Conservation (phyloP, 2,113 vertebrate genomes). For the Panthera leo region DNA sequence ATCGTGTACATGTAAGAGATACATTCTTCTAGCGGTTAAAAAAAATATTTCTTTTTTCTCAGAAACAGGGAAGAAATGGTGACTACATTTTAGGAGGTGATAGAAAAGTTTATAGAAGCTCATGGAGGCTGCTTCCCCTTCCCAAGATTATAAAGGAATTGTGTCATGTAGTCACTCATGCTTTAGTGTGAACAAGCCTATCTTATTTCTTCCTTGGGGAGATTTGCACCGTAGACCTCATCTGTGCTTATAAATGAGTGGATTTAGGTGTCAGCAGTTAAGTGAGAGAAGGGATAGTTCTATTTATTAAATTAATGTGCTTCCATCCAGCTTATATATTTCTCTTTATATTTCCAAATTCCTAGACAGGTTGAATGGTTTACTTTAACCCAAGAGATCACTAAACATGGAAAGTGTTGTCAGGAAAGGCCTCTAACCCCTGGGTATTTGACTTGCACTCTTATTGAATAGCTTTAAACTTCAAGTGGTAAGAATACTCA, state of each 20-base stretch:
- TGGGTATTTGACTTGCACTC: neutral
- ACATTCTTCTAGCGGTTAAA: neutral
- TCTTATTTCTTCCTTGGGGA: neutral
- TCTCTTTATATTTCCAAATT: neutral
- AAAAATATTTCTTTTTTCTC: neutral
- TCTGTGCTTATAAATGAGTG: neutral
- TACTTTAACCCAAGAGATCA: neutral
- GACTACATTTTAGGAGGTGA: neutral
- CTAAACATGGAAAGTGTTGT: neutral
- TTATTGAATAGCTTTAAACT: neutral
- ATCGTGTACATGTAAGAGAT: neutral
- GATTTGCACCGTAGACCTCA: neutral
- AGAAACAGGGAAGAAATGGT: neutral
- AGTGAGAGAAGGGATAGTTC: neutral
- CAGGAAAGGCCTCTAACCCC: neutral
- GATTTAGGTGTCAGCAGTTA: neutral
- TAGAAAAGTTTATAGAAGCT: neutral
- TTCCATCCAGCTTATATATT: neutral
- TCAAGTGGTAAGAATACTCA: neutral
- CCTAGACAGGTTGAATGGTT: neutral
- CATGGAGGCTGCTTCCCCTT: neutral
- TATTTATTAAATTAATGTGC: neutral
- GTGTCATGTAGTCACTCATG: neutral
- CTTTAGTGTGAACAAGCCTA: neutral
- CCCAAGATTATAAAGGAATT: neutral